These are phyloP conservation scores for Cyprinodon brontotheroides DNA, from an alignment of 2,113 vertebrate genomes.

Conservation along the genomic window DNA sequence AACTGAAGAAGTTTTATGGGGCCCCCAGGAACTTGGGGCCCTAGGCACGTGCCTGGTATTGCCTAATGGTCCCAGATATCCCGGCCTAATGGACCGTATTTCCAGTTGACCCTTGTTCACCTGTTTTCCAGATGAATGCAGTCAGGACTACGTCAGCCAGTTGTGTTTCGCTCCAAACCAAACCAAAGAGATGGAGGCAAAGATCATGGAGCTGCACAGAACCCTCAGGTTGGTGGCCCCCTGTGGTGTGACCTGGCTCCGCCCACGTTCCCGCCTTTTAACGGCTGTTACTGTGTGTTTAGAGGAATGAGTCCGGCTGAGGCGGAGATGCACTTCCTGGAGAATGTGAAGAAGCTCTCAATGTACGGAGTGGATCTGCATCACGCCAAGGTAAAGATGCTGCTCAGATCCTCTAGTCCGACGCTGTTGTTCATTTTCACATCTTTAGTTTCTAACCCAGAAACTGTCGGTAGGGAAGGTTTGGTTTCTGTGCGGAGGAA, in stretches of 20 bases:
- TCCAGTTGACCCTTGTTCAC: neutral
- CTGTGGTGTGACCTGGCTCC: neutral
- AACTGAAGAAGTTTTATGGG: too few species aligned
- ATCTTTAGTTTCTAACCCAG: too few species aligned
- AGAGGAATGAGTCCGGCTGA: constrained; percentile 97
- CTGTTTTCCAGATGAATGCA: constrained; percentile 82
- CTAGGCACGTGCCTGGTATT: too few species aligned
- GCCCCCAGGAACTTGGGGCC: too few species aligned
- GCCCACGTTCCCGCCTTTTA: neutral
- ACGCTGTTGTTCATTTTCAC: too few species aligned
- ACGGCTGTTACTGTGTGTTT: constrained; percentile 31
- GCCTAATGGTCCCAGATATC: too few species aligned
- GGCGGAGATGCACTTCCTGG: constrained; percentile 96
- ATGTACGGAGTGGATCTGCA: constrained; percentile 99
- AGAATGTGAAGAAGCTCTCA: constrained; percentile 97
- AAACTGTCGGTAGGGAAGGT: too few species aligned
- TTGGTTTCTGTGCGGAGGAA: too few species aligned
- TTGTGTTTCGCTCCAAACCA: constrained; percentile 93
- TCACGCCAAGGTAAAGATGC: constrained; percentile 87
- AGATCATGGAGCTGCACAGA: constrained; percentile 93
- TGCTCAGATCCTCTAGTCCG: neutral
- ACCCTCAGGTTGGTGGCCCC: constrained; percentile 81
- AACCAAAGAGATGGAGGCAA: constrained; percentile 94
- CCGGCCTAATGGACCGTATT: neutral
- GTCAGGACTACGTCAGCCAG: constrained; percentile 86